Evolutionary conservation across 1,140 invertebrate species (phyloP), one percentile per base, ranked within the genome.

Genomic region (Nasonia vitripennis): DNA sequence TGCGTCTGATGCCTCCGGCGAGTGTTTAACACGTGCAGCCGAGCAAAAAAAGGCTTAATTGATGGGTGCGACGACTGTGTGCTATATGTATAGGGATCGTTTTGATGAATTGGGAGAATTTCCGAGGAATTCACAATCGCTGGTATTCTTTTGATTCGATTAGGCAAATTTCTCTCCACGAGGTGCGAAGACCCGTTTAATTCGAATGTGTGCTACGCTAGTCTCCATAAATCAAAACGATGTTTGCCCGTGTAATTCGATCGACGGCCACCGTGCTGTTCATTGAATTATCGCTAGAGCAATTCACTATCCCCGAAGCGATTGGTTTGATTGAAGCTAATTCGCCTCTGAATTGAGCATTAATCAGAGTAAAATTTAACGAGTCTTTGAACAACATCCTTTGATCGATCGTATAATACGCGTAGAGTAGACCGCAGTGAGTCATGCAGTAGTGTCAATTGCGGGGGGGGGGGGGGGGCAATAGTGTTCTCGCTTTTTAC

Each of bases 41-140:
- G 51, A 78, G 77, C 14, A 84, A 79, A 73, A 84, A 23, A 79
- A 78, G 75, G 31, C 14, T 45, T 73, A 84, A 84, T 84, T 84
- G 67, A 84, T 79, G 75, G 75, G 41, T 73, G 73, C 45, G 75
- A 62, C 6, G 11, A 27, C n/a, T 51, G 48, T 51, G 5, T 51
- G 45, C 45, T 48, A 51, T 51, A 17, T 45, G 41, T 51, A 48
- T 9, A 11, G 62, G 23, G 48, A 9, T 62, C 37, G 31, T 68
- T 55, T 83, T 77, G 73, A 83, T 83, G 55, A 83, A 83, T 77
- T 45, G 68, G 68, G 23, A 48, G 45, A 9, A 48, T 45, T 45
- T 45, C 7, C 41, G 41, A 45, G 41, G 41, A 45, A 10, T 10
- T 7, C 9, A 45, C 9, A 10, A 9, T 45, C 41, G 41, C 41